Base-by-base conservation (phyloP, 2,888 invertebrate genomes). In the Cyaniris semiargus region DNA sequence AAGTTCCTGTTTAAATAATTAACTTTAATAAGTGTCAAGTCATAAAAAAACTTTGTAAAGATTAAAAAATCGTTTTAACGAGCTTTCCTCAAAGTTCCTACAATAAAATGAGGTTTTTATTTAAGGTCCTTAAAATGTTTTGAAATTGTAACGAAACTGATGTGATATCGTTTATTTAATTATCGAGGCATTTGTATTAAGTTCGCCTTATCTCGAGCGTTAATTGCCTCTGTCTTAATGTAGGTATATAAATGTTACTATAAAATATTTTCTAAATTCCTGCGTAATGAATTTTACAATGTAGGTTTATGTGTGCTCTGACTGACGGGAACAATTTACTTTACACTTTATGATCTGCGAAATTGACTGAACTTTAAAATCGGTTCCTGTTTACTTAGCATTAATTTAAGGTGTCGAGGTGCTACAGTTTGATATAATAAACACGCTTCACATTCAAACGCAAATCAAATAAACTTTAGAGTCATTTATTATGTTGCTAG, bases 181-280 rank as follows among this genome's bases (percentile, higher is more conserved):
- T 74, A 48, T 74, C 27, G 23, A 48, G 74, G 48, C 21, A 18
- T 48, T 53, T 74, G 48, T 48, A 72, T 72, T 72, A 74, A 74
- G 48, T 53, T 74, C 72, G 10, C 21, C 44, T 72, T 74, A 74
- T 74, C 74, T 74, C 53, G 48, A 48, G 53, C 48, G 74, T 21
- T 74, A 74, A 74, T 74, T 74, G 74, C 74, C 38, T 27, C 74
- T 74, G 74, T 74, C 53, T 48, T 74, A 74, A 74, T 74, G 74
- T 58, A 21, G 21, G 58, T 48, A 15, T 82, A 80, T 79, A 78
- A 76, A 83, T 76, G 85, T 86, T 82, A 85, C 85, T 86, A 84
- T 80, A 58, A 78, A 53, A 66, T 66, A 66, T 66, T 66, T 66
- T 74, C 74, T 76, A 78, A 74, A 58, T 66, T 34, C 78, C 72